Evolutionary conservation across 2,113 vertebrate species (phyloP), one percentile per base, ranked within the genome.

Genomic region (Amphilophus citrinellus): DNA sequence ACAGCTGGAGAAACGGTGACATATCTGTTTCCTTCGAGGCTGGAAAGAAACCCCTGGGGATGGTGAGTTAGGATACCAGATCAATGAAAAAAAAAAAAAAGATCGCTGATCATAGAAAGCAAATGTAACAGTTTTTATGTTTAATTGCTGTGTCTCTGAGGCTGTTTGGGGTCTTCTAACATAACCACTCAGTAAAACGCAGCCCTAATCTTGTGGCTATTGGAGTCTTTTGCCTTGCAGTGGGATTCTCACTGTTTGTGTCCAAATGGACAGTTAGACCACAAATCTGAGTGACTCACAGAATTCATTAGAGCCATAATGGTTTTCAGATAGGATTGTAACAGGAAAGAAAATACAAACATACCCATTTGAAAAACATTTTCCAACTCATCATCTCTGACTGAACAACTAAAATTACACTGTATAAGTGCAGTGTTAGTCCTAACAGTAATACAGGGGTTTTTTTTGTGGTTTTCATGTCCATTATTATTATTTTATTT

Each of bases 1-100:
- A 99, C 95, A 97, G 96, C 92, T 98, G 97, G 97, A 95, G 97
- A 87, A 97, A 96, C 0, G 98, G 96, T 3, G 97, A 99, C 73
- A 92, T 95, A 53, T 84, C 96, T 6, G 83, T 97, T 79, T 89
- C 96, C 24, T 95, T 97, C 27, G 97, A 98, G 73, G 93, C 97
- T 5, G 97, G 97, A 87, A 98, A 97, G 87, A 99, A 99, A 84
- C 97, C 97, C 89, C 81, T 94, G 0, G 97, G 96, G 66, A 84
- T 94, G 66, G 98, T 99, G 96, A 97, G 98, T 61, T 7, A 2
- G 4, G 27, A 86, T 24, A 17, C 7, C 35, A 37, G 22, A 75
- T 59, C 42, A 20, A 18, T 65, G 15, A 35, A n/a, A 6, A 53
- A 56, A 27, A 22, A 27, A 27, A 27, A 73, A 24, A 17, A 6